Evolutionary conservation across 1,140 invertebrate species (phyloP).

Genomic region (Tribolium castaneum): DNA sequence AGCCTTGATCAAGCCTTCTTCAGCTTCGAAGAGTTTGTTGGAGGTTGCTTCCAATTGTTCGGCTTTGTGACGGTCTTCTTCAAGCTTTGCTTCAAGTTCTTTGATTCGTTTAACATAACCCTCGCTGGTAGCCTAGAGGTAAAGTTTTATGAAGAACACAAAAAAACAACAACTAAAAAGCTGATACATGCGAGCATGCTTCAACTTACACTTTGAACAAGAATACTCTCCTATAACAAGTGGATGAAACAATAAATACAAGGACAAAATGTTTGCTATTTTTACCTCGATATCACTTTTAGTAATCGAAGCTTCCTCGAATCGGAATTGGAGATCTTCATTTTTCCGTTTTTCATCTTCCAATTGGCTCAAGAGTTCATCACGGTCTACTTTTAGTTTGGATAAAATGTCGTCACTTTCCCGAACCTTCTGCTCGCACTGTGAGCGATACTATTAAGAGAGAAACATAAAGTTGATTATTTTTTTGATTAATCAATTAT

Average conservation of each 20-base stretch:
- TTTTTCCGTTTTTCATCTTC: slow-evolving; percentile 89
- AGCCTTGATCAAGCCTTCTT: slow-evolving; percentile 66
- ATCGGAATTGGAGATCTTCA: slow-evolving; percentile 91
- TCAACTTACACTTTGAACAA: slow-evolving; percentile 66
- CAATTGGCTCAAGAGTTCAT: slow-evolving; percentile 74
- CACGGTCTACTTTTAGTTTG: slow-evolving; percentile 74
- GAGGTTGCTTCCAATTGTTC: slow-evolving; percentile 67
- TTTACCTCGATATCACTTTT: slow-evolving; percentile 84
- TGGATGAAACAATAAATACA: background rate
- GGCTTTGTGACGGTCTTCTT: slow-evolving; percentile 65
- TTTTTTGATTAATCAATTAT: slow-evolving; percentile 25
- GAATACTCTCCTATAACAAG: slow-evolving; percentile 39
- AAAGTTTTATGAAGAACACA: slow-evolving; percentile 13
- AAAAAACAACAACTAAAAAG: slow-evolving; percentile 36
- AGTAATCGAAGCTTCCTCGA: slow-evolving; percentile 88
- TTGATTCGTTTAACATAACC: slow-evolving; percentile 67
- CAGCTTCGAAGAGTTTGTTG: slow-evolving; percentile 69
- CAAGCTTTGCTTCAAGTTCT: slow-evolving; percentile 67
- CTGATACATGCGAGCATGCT: slow-evolving; percentile 1
- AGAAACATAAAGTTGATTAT: background rate
- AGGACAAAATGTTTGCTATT: background rate
- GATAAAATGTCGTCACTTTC: slow-evolving; percentile 63
- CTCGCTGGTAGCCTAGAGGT: slow-evolving; percentile 64
- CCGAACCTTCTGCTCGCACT: slow-evolving; percentile 67
- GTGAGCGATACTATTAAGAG: slow-evolving; percentile 66